A percentile compares a stretch with the other conserved stretches of the same genome.
Evolutionary conservation across 2,888 invertebrate species (phyloP).

Genomic region (Fragum fragum): DNA sequence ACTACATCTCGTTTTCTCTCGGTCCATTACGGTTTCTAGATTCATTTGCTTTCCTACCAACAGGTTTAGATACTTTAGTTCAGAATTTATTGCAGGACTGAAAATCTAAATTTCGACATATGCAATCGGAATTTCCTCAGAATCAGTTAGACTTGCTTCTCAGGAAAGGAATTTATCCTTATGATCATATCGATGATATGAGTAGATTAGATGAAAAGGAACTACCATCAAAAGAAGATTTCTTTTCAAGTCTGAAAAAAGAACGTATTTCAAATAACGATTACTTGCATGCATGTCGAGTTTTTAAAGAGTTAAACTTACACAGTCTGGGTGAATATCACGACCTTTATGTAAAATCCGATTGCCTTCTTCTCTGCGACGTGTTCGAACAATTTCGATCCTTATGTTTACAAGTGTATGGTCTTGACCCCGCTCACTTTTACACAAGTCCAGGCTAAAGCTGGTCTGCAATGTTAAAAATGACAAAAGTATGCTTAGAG

Average conservation of each 20-base stretch:
- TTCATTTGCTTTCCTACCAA: slow-evolving; percentile 48
- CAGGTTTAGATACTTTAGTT: slow-evolving; percentile 37
- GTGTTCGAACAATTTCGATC: slow-evolving; percentile 44
- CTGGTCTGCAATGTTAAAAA: no score
- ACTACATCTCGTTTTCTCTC: slow-evolving; percentile 52
- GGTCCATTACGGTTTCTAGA: slow-evolving; percentile 54
- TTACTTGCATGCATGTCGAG: slow-evolving; percentile 41
- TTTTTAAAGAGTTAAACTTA: slow-evolving; percentile 36
- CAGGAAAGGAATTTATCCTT: slow-evolving; percentile 82
- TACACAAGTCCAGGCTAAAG: slow-evolving; percentile 78
- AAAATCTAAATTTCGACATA: slow-evolving; percentile 31
- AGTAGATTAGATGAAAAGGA: slow-evolving; percentile 29
- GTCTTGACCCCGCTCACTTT: slow-evolving; percentile 77
- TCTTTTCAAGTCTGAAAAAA: slow-evolving; percentile 61
- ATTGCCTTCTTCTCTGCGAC: slow-evolving; percentile 41
- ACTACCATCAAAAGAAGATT: slow-evolving; percentile 43
- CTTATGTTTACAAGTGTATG: slow-evolving; percentile 25
- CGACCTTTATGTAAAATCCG: slow-evolving; percentile 44
- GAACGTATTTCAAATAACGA: slow-evolving; percentile 51
- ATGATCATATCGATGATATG: slow-evolving; percentile 76
- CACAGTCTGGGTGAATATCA: slow-evolving; percentile 35
- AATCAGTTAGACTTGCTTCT: slow-evolving; percentile 31
- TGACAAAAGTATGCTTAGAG: slow-evolving; percentile 39
- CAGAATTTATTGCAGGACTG: slow-evolving; percentile 45
- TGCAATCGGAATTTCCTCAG: slow-evolving; percentile 37